Conservation (phyloP, 2,888 invertebrate species). For the Drosophila pseudotakahashii region DNA sequence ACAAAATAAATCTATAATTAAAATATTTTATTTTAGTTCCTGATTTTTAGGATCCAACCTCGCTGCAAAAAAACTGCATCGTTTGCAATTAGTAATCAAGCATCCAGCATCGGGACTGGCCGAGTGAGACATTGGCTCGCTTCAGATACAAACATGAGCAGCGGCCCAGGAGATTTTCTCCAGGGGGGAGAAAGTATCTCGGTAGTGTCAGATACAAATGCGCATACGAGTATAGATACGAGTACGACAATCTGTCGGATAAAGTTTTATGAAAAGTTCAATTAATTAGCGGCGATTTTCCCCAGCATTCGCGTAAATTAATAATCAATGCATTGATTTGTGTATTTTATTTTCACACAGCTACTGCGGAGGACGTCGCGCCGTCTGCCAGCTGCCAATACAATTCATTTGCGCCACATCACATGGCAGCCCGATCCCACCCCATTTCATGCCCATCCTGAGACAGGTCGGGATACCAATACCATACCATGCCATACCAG, state of each 20-base stretch:
- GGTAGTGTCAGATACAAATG: constrained; percentile 58
- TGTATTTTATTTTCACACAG: constrained; percentile 15
- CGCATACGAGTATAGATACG: constrained; percentile 48
- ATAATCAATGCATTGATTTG: constrained; percentile 57
- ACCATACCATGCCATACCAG: constrained; percentile 8
- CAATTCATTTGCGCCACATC: constrained; percentile 77
- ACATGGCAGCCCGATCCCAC: constrained; percentile 35
- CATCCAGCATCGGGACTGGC: constrained; percentile 55
- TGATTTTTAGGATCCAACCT: constrained; percentile 8
- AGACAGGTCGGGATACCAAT: constrained; percentile 5
- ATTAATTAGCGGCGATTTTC: constrained; percentile 71
- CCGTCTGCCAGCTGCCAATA: constrained; percentile 72
- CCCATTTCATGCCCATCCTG: constrained; percentile 33
- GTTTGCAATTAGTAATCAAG: constrained; percentile 77
- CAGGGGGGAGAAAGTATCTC: constrained; percentile 54
- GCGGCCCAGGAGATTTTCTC: constrained; percentile 8
- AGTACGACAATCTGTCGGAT: constrained; percentile 52
- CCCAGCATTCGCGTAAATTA: constrained; percentile 62
- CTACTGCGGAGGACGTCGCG: constrained; percentile 33
- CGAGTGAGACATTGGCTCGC: constrained; percentile 63
- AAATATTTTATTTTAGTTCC: background rate
- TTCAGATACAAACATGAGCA: constrained; percentile 37
- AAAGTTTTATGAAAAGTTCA: constrained; percentile 74
- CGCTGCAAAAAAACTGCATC: constrained; percentile 45
- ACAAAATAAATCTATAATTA: no score